phyloP scores from a whole-genome alignment of 2,888 invertebrate species.

The Neria commutata region DNA sequence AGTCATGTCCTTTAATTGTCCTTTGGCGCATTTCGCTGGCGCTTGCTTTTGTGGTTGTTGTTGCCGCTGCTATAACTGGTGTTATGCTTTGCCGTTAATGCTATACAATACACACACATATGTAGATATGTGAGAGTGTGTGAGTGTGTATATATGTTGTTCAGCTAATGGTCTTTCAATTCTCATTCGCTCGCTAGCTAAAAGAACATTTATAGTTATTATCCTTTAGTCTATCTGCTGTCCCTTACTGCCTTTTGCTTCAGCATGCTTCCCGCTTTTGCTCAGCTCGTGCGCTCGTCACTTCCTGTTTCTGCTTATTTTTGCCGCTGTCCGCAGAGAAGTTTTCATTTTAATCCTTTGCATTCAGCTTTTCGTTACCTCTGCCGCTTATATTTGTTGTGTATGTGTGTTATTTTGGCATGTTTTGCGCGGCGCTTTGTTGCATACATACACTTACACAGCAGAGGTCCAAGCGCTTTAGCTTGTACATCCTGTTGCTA shows the following conservation, averaged over 20 bases:
- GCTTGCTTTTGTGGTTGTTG: background rate
- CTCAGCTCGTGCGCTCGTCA: background rate
- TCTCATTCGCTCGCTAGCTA: background rate
- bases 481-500: conserved; percentile 23
- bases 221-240: background rate
- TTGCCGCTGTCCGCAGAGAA: conserved; percentile 4
- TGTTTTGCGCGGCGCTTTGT: background rate
- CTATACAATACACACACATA: background rate
- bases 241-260: background rate
- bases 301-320: background rate
- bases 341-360: conserved; percentile 33
- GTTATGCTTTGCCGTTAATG: background rate
- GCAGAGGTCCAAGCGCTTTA: background rate
- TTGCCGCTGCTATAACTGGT: background rate
- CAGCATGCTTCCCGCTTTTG: background rate
- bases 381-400: conserved; percentile 12
- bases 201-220: background rate
- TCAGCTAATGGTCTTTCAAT: conserved; percentile 6
- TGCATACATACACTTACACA: background rate
- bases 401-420: background rate
- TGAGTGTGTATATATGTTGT: background rate
- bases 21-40: conserved; percentile 2
- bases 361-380: conserved; percentile 29
- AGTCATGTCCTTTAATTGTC: conserved; percentile 15
- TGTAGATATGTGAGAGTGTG: background rate